Evolutionary conservation across 2,797 vertebrate genomes (phyloP).

Genomic region (Cheirogaleus major): DNA sequence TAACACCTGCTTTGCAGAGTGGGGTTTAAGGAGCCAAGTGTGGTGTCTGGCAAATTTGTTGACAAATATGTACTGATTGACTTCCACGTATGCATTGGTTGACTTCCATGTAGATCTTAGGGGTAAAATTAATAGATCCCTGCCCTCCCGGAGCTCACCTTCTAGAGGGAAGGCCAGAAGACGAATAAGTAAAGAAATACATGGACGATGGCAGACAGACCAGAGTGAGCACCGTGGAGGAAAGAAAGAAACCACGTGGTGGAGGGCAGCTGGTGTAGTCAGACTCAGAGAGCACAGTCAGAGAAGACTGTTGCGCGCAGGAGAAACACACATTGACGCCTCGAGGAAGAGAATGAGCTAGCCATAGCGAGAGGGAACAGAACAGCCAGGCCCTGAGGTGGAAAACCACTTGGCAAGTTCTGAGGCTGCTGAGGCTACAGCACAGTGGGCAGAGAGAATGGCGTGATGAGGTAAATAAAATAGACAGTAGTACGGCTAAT

Average conservation of each 20-base stretch:
- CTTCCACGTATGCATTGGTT: not conserved
- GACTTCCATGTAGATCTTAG: not conserved
- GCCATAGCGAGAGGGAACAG: not conserved
- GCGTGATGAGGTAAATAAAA: not conserved
- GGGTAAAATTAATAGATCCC: not conserved
- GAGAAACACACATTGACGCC: not conserved
- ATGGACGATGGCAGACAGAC: not conserved
- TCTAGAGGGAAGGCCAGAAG: not conserved
- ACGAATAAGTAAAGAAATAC: not conserved
- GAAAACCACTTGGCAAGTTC: not conserved
- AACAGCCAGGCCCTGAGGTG: no score
- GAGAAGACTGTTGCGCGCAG: not conserved
- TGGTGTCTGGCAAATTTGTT: not conserved
- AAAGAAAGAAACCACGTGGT: not conserved
- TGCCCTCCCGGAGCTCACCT: not conserved
- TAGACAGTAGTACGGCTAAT: no score
- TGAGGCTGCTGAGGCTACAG: not conserved
- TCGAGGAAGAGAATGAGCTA: not conserved
- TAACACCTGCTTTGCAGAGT: not conserved
- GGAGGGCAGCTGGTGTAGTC: not conserved
- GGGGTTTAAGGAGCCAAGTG: not conserved
- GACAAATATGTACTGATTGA: not conserved
- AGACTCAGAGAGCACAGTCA: no score
- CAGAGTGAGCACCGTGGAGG: accelerated
- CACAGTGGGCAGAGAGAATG: not conserved